phyloP scores from a whole-genome alignment of 2,888 invertebrate genomes.

The Schizaphis graminum region DNA sequence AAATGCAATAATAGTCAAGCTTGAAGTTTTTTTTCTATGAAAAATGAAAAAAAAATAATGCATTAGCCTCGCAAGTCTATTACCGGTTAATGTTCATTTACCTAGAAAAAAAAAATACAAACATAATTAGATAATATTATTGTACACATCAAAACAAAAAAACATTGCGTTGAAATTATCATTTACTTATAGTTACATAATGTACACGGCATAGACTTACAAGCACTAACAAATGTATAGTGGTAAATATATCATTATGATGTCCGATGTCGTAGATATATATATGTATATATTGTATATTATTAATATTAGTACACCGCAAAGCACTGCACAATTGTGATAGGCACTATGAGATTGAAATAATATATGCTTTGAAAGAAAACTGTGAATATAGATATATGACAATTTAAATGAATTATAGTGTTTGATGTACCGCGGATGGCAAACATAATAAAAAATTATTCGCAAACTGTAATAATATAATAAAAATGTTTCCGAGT shows the following conservation, averaged over 20 bases:
- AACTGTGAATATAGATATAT: background rate
- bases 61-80: background rate
- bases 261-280: background rate
- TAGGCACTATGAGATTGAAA: background rate
- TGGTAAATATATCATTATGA: background rate
- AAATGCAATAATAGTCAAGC: background rate
- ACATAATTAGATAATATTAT: background rate
- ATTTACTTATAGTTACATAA: background rate
- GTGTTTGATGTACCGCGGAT: background rate
- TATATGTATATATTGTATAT: background rate
- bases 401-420: background rate
- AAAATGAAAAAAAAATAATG: background rate
- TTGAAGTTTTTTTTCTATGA: background rate
- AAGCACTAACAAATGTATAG: background rate
- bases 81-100: background rate
- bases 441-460: background rate
- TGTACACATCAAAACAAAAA: background rate
- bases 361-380: background rate
- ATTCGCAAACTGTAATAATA: background rate
- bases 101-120: background rate
- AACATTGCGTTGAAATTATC: background rate
- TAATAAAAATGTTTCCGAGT: background rate
- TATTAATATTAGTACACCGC: background rate
- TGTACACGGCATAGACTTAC: no score
- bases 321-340: background rate